phyloP scores from a whole-genome alignment of 2,797 vertebrate species.

The Xenops minutus region DNA sequence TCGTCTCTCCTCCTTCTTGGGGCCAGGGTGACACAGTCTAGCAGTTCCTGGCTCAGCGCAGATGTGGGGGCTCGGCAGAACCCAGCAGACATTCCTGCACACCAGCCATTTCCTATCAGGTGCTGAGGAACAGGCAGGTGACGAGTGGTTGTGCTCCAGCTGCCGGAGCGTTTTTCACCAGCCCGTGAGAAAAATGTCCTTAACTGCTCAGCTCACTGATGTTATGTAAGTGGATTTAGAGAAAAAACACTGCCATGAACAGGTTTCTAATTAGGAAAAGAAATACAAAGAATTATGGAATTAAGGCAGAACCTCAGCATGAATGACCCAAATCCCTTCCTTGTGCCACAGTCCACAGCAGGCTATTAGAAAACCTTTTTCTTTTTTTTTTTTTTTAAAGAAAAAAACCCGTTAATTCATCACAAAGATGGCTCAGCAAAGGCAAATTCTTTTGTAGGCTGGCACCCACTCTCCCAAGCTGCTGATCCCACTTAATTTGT shows the following conservation, averaged over 20 bases:
- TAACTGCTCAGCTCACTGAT: neutral
- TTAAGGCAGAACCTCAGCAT: conserved; percentile 51
- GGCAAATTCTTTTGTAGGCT: conserved; percentile 16
- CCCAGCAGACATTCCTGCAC: neutral
- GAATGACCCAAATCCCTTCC: conserved; percentile 55
- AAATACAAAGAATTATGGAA: conserved; percentile 50
- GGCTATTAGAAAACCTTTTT: neutral
- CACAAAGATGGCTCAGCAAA: neutral
- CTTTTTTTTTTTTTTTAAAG: neutral
- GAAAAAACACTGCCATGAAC: neutral
- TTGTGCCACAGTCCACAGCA: conserved; percentile 17
- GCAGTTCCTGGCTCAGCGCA: neutral
- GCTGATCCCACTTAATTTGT: neutral
- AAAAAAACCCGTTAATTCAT: neutral
- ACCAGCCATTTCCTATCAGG: neutral
- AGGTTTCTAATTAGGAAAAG: conserved; percentile 51
- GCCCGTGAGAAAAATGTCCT: neutral
- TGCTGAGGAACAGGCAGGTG: fast-evolving
- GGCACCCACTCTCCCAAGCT: neutral
- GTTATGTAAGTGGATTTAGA: conserved; percentile 28
- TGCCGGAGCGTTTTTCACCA: neutral
- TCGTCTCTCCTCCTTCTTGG: fast-evolving
- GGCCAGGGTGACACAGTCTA: neutral
- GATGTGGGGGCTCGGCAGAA: neutral
- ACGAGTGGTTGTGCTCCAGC: neutral